A percentile compares a stretch with the other conserved stretches of the same genome.
phyloP scores from a whole-genome alignment of 92 coral and sea anemone species.

The Desmophyllum pertusum region DNA sequence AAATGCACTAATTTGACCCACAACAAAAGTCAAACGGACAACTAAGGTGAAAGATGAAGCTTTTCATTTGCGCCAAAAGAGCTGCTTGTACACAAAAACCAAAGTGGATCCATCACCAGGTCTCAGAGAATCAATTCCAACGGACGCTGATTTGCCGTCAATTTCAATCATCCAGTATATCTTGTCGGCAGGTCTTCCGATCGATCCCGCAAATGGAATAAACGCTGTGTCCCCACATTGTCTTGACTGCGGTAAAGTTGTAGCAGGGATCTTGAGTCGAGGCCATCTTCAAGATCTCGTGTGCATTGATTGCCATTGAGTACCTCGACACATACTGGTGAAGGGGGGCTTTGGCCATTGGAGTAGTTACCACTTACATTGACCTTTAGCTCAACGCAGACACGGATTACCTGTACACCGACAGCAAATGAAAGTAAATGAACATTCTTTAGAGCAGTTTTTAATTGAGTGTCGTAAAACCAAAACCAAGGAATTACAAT shows the following conservation, averaged over 20 bases:
- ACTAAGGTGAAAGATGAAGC: too few species aligned
- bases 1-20: too few species aligned
- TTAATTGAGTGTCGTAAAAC: too few species aligned
- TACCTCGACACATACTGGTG: slow-evolving; percentile 40
- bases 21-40: too few species aligned
- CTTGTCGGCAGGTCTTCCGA: slow-evolving; percentile 24
- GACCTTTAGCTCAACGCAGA: slow-evolving; percentile 58
- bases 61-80: slow-evolving; percentile 28
- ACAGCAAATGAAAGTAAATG: background rate
- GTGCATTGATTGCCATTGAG: slow-evolving; percentile 59
- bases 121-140: slow-evolving; percentile 68
- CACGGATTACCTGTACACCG: slow-evolving; percentile 61
- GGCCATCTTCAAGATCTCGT: slow-evolving; percentile 63
- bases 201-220: slow-evolving; percentile 61
- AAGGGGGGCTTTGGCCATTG: slow-evolving; percentile 17
- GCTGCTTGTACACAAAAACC: slow-evolving; percentile 70
- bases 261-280: slow-evolving; percentile 55
- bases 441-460: too few species aligned
- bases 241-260: slow-evolving; percentile 42
- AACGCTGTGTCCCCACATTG: slow-evolving; percentile 60
- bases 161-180: slow-evolving; percentile 73
- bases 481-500: too few species aligned
- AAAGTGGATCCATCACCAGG: slow-evolving; percentile 69
- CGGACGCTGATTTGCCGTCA: slow-evolving; percentile 38
- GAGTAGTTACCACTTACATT: slow-evolving; percentile 24